Evolutionary conservation across 2,888 invertebrate species (phyloP).

Genomic region (Drosophila putrida): DNA sequence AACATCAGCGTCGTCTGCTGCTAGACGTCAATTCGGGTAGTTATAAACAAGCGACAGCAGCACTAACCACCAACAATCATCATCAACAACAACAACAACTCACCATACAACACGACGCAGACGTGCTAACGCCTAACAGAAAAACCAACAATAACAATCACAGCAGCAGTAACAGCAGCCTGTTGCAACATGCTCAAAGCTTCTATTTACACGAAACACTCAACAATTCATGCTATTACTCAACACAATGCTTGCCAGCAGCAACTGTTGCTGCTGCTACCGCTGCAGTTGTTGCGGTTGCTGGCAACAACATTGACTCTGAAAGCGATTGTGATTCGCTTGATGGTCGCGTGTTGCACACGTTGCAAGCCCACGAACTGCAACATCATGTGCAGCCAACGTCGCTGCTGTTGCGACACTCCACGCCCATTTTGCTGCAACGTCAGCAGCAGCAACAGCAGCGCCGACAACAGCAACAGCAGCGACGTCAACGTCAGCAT

Average conservation of each 20-base stretch:
- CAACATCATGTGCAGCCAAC: conserved; percentile 67
- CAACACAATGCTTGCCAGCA: conserved; percentile 71
- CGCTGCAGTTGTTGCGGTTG: conserved; percentile 33
- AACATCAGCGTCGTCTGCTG: conserved; percentile 77
- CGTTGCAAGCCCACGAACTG: conserved; percentile 52
- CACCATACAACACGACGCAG: conserved; percentile 16
- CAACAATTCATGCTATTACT: conserved; percentile 73
- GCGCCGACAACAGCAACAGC: conserved; percentile 52
- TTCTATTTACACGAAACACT: conserved; percentile 58
- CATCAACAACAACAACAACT: conserved; percentile 30
- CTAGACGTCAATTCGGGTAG: conserved; percentile 85
- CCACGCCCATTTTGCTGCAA: conserved; percentile 74
- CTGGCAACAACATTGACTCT: conserved; percentile 25
- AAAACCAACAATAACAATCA: conserved; percentile 33
- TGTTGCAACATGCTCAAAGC: conserved; percentile 9
- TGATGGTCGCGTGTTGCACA: conserved; percentile 56
- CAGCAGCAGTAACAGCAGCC: conserved; percentile 12
- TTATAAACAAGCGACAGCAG: conserved; percentile 72
- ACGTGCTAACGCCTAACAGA: conserved; percentile 26
- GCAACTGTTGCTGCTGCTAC: conserved; percentile 23
- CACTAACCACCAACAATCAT: conserved; percentile 56
- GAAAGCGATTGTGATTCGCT: conserved; percentile 56
- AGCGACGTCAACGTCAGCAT: conserved; percentile 56
- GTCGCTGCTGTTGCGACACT: conserved; percentile 79
- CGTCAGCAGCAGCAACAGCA: conserved; percentile 49